These are phyloP conservation scores for Aythya baeri DNA, from an alignment of 2,113 vertebrate genomes.

Conservation along the genomic window DNA sequence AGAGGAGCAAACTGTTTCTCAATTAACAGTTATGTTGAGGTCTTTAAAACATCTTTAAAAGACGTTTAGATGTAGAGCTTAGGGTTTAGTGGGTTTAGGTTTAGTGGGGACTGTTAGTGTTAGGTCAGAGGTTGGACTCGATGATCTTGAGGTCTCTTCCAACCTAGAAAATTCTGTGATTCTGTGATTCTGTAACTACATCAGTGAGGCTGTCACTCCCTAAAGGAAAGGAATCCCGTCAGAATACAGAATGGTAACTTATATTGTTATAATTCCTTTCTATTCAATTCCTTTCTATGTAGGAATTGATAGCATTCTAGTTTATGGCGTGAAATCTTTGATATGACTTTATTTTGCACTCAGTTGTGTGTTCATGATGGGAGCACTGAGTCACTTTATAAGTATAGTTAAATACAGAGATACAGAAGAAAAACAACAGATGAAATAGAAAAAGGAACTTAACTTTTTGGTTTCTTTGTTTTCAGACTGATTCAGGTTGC, in stretches of 20 bases:
- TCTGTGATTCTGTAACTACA: neutral
- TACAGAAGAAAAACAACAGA: accelerated
- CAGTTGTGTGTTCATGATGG: neutral
- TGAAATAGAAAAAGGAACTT: neutral
- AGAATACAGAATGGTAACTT: neutral
- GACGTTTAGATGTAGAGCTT: too few species aligned
- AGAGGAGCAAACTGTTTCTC: neutral
- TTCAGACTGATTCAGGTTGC: neutral
- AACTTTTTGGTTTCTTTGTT: neutral
- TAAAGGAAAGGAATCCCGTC: neutral
- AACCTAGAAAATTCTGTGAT: too few species aligned
- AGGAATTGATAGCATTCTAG: accelerated
- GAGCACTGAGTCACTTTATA: neutral
- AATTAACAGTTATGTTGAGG: neutral
- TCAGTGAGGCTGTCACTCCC: neutral
- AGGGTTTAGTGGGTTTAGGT: too few species aligned
- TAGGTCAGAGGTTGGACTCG: too few species aligned
- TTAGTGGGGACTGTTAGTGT: too few species aligned
- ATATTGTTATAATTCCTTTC: neutral
- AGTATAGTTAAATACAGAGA: neutral
- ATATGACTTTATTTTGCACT: neutral
- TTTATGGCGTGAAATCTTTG: neutral
- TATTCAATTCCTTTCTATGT: neutral
- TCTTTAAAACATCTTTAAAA: too few species aligned
- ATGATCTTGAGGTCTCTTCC: too few species aligned